Evolutionary conservation across 2,113 vertebrate genomes (phyloP).

Genomic region (Syngnathus scovelli): DNA sequence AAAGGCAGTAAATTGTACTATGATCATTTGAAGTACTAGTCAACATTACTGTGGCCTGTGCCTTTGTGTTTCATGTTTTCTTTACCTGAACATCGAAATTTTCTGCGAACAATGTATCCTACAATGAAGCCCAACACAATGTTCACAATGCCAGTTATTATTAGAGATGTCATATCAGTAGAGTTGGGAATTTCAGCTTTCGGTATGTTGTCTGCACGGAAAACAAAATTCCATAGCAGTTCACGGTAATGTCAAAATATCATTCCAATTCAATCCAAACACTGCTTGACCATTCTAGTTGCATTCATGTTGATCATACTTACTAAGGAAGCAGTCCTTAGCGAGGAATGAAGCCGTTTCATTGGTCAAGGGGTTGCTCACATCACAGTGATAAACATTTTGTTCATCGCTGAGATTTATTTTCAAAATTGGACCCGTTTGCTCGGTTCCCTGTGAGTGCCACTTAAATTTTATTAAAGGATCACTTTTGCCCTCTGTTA

Average conservation of each 20-base stretch:
- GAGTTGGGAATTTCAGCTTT: too few species aligned
- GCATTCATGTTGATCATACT: not conserved
- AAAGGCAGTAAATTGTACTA: too few species aligned
- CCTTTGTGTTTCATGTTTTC: not conserved
- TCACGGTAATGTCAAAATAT: not conserved
- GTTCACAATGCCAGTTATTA: too few species aligned
- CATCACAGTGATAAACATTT: slow-evolving; percentile 33
- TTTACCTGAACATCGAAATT: not conserved
- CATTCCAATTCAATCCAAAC: not conserved
- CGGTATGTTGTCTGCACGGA: too few species aligned
- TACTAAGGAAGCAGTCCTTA: slow-evolving; percentile 52
- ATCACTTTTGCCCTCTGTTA: not conserved
- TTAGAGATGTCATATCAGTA: too few species aligned
- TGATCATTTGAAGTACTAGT: too few species aligned
- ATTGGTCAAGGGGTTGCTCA: slow-evolving; percentile 33
- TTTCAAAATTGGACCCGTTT: not conserved
- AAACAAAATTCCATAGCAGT: slow-evolving; percentile 4
- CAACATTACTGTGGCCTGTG: too few species aligned
- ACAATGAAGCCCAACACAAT: too few species aligned
- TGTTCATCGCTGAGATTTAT: slow-evolving; percentile 20
- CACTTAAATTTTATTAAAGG: slow-evolving; percentile 22
- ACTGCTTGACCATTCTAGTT: not conserved
- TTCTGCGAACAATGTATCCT: not conserved
- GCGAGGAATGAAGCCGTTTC: slow-evolving; percentile 28
- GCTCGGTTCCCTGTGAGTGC: not conserved